Base-by-base conservation (phyloP, 1,140 invertebrate genomes). In the Drosophila ironensis region DNA sequence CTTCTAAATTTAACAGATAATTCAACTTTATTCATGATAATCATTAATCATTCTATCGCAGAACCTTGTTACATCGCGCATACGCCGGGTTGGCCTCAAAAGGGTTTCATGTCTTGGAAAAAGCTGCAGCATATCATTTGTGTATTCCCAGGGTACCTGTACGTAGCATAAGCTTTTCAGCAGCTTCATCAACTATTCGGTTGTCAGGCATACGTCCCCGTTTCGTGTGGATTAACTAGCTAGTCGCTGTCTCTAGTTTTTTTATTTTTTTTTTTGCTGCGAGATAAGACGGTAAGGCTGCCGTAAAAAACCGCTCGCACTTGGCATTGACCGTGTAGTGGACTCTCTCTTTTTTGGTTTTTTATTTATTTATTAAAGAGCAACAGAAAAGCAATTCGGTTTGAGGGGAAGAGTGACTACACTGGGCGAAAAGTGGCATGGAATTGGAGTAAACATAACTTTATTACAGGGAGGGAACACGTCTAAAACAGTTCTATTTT, bases 201-300 rank as follows among this genome's bases (percentile, higher is more conserved):
- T 63, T 63, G 59, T 60, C 41, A 63, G 24, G 59, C 57, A 14
- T 47, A 45, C 25, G 59, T 48, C 20, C 37, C 27, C 37, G 20
- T 17, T 60, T 57, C 56, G 20, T 35, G 38, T 42, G 48, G 61
- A 45, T 71, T 63, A 63, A 46, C 51, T 51, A 30, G 66, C 42
- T 48, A 37, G 51, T 42, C n/a, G 50, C n/a, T 46, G 44, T 25
- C 51, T 61, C 24, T 33, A 45, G 17, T 22, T 19, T 56, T 30
- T 30, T 30, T 30, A 4, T 12, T 28, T 2, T 33, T 33, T 4
- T 38, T 41, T 71, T 40, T 17, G 17, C 20, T 33, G 38, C 28
- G 47, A 66, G 67, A 78, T 78, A 78, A 68, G 76, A 40, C 50
- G 64, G 80, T 80, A 78, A 80, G 75, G 35, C 14, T 4, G 38